Evolutionary conservation across 2,113 vertebrate species (phyloP).

Genomic region (Hypomesus transpacificus): DNA sequence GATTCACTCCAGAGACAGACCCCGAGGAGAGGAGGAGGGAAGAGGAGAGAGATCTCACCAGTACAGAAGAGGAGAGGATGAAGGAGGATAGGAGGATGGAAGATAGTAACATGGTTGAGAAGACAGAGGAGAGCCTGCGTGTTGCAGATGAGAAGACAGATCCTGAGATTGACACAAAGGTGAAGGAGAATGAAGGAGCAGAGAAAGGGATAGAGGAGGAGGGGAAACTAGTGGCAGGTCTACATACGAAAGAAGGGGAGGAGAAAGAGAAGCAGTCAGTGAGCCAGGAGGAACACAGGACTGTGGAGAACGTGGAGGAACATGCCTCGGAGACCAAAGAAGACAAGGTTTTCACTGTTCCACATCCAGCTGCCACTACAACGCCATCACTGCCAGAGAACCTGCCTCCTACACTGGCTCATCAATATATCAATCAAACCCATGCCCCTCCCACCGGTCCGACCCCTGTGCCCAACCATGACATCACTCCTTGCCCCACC

Average conservation of each 20-base stretch:
- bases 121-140: background rate
- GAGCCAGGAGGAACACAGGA: background rate
- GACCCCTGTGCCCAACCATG: background rate
- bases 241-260: background rate
- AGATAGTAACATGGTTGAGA: background rate
- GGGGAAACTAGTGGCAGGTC: slow-evolving; percentile 22
- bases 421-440: slow-evolving; percentile 7
- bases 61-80: background rate
- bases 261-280: background rate
- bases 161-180: background rate
- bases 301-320: background rate
- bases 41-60: background rate
- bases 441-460: background rate
- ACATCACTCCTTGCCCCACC: background rate
- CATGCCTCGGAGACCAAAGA: background rate
- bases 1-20: background rate
- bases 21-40: slow-evolving; percentile 5
- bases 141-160: background rate
- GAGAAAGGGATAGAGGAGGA: slow-evolving; percentile 45
- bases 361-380: background rate
- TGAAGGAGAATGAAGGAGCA: background rate
- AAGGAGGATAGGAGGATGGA: background rate
- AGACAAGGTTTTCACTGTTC: slow-evolving; percentile 9
- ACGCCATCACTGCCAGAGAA: background rate
- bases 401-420: background rate